Evolutionary conservation across 1,140 invertebrate genomes (phyloP), one percentile per base, ranked within the genome.

Genomic region (Drosophila bocqueti): DNA sequence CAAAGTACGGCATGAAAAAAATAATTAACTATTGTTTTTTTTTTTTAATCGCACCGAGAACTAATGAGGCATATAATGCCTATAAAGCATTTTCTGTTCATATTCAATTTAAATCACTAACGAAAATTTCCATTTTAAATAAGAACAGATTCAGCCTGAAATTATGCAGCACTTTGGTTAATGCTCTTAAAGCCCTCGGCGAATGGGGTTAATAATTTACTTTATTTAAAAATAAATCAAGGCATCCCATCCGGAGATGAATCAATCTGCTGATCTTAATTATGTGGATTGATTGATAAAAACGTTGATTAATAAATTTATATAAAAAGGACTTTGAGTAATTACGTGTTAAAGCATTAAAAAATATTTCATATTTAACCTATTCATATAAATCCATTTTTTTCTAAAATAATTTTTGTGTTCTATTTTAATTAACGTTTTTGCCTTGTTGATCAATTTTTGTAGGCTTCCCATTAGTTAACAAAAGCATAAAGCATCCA

Each of bases 61-160:
- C 69, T 73, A 73, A 73, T 73, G 69, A 73, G 69, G 69, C 69
- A 72, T 31, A 73, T 60, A 73, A 72, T 72, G 69, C 67, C 54
- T 36, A 72, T 72, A 6, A 24, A 59, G 66, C 68, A 42, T 15
- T 73, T 71, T 71, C 36, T 29, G 52, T n/a, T 38, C 65, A 50
- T 36, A 59, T 43, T 59, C 69, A 71, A 60, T 72, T 69, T 72
- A 73, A 73, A 60, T 60, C 69, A 34, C 50, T 21, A 34, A 31
- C 34, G 43, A 34, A 47, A 16, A 24, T 21, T 50, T 15, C 29
- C 16, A 38, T 18, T 67, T 52, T 52, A 31, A 52, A 31, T 18
- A 31, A 31, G n/a, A 52, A 11, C 49, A 21, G 1, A 36, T 36
- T 42, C 13, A 29, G 54, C 66, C 66, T 72, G 69, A 50, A 73